Base-by-base conservation (phyloP, 2,113 vertebrate genomes). In the Eurypyga helias region DNA sequence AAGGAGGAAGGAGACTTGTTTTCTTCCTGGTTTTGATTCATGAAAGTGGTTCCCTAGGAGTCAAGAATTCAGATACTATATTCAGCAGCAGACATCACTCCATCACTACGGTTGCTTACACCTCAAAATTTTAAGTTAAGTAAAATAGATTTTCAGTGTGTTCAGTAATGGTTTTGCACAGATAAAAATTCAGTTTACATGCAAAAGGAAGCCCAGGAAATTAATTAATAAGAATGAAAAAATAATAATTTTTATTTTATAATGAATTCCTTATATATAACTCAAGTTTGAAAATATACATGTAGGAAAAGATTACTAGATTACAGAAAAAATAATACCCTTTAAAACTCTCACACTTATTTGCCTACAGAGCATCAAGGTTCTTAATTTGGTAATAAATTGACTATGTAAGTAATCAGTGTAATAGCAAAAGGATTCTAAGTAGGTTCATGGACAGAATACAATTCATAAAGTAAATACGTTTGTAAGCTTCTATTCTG, bases 261-360 rank as follows among this genome's bases (percentile, higher is more conserved):
- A 66, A 87, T 31, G 0, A 70, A 65, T 69, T 71, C 75, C 7
- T 9, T 75, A 15, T 8, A 29, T 9, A 36, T 36, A 48, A 45
- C 4, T 65, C 19, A 55, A 2, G 31, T 69, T 6, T 51, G 18
- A 86, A 95, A 91, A 89, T 43, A 51, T 5, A 25, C 8, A 7
- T 31, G 3, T 24, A 46, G 3, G 29, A 33, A 81, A 81, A 79
- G 5, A 46, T 31, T 21, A n/a, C 1, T 38, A 41, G 14, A 51
- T 41, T 49, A n/a, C 3, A 20, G 14, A 11, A 31, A 72, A 85
- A 67, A n/a, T n/a, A n/a, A 31, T 1, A 5, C 0, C 3, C 7
- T 54, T 69, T 82, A 34, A 85, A 85, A 17, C 4, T 25, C 21
- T 34, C 18, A 31, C 2, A 18, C 1, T 36, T 43, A 31, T 31